Evolutionary conservation across 2,888 invertebrate genomes (phyloP).

Genomic region (Anorthoa munda): DNA sequence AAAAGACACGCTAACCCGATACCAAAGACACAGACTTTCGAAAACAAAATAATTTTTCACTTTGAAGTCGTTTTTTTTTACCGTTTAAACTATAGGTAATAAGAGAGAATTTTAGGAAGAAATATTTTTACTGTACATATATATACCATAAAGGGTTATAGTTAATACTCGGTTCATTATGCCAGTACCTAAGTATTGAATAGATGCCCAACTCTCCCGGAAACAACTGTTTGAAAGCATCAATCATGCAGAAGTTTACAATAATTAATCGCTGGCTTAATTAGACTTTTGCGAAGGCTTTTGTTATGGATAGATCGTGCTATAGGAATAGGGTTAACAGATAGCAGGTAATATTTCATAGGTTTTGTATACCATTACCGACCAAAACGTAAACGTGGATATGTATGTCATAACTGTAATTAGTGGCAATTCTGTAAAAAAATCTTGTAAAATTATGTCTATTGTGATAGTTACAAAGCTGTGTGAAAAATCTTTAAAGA

Average conservation of each 20-base stretch:
- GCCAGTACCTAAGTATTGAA: slow-evolving; percentile 1
- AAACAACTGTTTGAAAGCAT: slow-evolving; percentile 19
- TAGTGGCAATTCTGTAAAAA: too few species aligned
- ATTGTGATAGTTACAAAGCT: too few species aligned
- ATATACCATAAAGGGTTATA: neutral
- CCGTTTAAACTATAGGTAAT: too few species aligned
- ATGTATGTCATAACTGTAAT: too few species aligned
- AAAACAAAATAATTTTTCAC: too few species aligned
- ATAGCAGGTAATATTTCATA: neutral
- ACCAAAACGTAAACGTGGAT: too few species aligned
- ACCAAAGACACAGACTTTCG: too few species aligned
- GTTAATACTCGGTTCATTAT: neutral
- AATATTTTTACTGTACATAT: neutral
- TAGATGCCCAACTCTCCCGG: slow-evolving; percentile 12
- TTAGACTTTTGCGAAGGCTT: neutral
- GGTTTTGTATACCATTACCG: neutral
- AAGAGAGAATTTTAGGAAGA: too few species aligned
- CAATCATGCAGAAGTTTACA: slow-evolving; percentile 21
- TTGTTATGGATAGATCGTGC: neutral
- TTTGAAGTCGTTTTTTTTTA: too few species aligned
- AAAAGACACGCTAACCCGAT: too few species aligned
- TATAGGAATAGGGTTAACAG: neutral
- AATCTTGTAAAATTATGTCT: too few species aligned
- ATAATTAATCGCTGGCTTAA: slow-evolving; percentile 20
- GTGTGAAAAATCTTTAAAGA: too few species aligned